A percentile compares a stretch with the other conserved stretches of the same genome.
Evolutionary conservation across 2,888 invertebrate species (phyloP).

Genomic region (Blastobasis adustella): DNA sequence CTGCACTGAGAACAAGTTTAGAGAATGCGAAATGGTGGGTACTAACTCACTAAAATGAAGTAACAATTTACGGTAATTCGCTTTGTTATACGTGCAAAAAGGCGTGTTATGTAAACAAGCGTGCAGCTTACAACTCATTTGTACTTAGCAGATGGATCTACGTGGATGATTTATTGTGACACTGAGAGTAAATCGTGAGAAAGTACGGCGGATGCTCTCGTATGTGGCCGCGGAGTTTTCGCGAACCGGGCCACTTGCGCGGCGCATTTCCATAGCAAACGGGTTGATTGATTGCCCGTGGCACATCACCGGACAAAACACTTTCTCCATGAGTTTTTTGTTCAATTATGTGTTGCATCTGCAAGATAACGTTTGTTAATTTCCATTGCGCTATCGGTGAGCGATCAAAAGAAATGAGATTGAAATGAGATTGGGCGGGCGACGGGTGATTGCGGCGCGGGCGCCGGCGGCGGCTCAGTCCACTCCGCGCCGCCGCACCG

Average conservation of each 20-base stretch:
- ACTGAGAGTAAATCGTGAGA: constrained; percentile 23
- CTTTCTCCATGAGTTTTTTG: constrained; percentile 54
- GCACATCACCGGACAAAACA: constrained; percentile 23
- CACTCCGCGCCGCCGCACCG: constrained; percentile 40
- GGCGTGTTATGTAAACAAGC: no score
- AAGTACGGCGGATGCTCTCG: constrained; percentile 23
- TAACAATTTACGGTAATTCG: no score
- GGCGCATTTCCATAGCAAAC: constrained; percentile 30
- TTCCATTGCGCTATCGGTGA: constrained; percentile 42
- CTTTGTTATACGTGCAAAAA: no score
- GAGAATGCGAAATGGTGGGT: no score
- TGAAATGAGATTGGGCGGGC: constrained; percentile 55
- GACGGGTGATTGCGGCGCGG: constrained; percentile 42
- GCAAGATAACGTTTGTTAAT: constrained; percentile 49
- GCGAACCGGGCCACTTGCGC: constrained; percentile 20
- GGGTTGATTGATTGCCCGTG: constrained; percentile 41
- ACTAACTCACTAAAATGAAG: no score
- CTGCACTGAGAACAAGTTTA: no score
- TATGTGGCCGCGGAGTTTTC: neutral
- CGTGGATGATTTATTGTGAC: neutral
- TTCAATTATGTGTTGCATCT: constrained; percentile 33
- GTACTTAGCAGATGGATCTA: no score
- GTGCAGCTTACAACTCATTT: no score
- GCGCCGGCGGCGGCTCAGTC: constrained; percentile 28
- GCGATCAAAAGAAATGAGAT: constrained; percentile 60